Conservation (phyloP, 2,888 invertebrate species). For the Tinea semifulvella region DNA sequence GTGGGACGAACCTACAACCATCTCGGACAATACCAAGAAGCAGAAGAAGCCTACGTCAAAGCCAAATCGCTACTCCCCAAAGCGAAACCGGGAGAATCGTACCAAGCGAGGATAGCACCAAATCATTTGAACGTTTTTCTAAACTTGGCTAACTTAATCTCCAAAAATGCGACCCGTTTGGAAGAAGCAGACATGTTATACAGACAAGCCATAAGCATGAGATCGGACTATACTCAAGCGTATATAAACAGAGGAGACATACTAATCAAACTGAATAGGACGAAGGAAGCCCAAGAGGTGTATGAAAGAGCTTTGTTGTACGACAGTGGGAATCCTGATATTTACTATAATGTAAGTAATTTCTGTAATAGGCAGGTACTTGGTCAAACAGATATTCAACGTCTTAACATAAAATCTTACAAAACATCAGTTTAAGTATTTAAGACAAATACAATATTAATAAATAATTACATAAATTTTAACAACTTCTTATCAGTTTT, state of each 20-base stretch:
- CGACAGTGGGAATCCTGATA: constrained; percentile 93
- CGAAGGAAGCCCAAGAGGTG: constrained; percentile 93
- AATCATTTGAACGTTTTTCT: constrained; percentile 96
- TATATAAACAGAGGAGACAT: constrained; percentile 98
- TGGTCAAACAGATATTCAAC: too few relatives aligned
- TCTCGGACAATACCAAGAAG: constrained; percentile 77
- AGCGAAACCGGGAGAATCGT: constrained; percentile 92
- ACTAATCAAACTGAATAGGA: constrained; percentile 92
- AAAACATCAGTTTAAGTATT: too few relatives aligned
- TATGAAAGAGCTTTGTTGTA: constrained; percentile 93
- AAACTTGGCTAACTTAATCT: constrained; percentile 93
- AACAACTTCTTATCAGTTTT: too few relatives aligned
- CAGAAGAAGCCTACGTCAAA: constrained; percentile 90
- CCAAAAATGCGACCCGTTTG: constrained; percentile 88
- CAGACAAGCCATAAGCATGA: constrained; percentile 96
- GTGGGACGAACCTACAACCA: constrained; percentile 96
- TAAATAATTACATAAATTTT: too few relatives aligned
- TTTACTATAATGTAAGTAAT: constrained; percentile 89
- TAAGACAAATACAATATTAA: too few relatives aligned
- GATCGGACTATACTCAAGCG: constrained; percentile 94
- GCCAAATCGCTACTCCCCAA: constrained; percentile 91
- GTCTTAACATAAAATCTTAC: too few relatives aligned
- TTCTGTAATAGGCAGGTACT: too few relatives aligned
- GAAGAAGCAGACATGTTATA: constrained; percentile 95
- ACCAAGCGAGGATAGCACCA: constrained; percentile 94